Conservation (phyloP, 2,113 vertebrate genomes). For the Otocyon megalotis region DNA sequence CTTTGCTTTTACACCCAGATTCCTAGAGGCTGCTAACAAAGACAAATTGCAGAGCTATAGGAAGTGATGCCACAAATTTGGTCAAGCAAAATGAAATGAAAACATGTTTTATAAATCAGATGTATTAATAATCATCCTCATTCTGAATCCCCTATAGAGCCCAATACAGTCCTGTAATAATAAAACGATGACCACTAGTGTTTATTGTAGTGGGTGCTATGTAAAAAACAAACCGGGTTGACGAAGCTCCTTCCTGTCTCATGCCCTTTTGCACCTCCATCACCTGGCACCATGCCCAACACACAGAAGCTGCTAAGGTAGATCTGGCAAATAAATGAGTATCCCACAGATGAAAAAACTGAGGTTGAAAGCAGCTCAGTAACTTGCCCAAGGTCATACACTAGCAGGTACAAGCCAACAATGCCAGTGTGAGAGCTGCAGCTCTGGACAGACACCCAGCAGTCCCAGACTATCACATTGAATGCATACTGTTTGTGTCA, state of each 20-base stretch:
- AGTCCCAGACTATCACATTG: rapidly evolving
- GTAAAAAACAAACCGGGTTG: background rate
- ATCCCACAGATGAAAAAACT: background rate
- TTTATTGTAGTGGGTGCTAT: background rate
- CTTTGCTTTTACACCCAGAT: background rate
- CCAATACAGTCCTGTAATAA: background rate
- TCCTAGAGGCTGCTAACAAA: background rate
- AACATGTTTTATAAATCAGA: background rate
- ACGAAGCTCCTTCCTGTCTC: rapidly evolving
- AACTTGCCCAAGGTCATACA: background rate
- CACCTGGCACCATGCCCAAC: rapidly evolving
- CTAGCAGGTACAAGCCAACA: background rate
- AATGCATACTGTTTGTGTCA: background rate
- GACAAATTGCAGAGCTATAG: background rate
- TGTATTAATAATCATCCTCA: background rate
- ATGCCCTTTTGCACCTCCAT: background rate
- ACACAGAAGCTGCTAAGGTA: background rate
- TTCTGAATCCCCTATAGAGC: background rate
- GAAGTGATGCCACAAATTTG: background rate
- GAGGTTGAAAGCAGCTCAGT: background rate
- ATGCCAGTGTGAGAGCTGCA: rapidly evolving
- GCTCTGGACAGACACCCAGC: rapidly evolving
- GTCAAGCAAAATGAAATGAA: background rate
- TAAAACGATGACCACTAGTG: background rate
- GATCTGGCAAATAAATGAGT: background rate